phyloP scores from a whole-genome alignment of 2,888 invertebrate genomes.

The Microctonus aethiopoides region DNA sequence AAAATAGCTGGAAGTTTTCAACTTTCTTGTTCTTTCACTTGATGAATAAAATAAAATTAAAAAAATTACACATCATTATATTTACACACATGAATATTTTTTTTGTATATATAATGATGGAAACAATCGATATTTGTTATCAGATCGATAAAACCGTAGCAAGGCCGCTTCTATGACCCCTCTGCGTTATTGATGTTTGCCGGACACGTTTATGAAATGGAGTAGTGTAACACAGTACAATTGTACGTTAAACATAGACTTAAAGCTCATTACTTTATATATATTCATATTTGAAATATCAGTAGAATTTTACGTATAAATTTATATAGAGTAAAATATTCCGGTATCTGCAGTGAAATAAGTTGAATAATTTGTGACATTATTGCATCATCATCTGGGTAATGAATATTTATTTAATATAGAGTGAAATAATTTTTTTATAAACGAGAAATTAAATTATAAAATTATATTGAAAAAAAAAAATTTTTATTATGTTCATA shows the following conservation, averaged over 20 bases:
- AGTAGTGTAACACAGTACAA: constrained; percentile 13
- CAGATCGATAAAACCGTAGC: constrained; percentile 57
- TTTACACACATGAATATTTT: constrained; percentile 1
- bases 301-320: too few relatives aligned
- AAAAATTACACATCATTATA: constrained; percentile 22
- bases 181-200: constrained; percentile 60
- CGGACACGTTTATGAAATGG: constrained; percentile 47
- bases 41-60: too few relatives aligned
- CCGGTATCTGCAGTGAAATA: too few relatives aligned
- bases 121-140: constrained; percentile 54
- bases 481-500: too few relatives aligned
- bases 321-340: too few relatives aligned
- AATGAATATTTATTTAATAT: too few relatives aligned
- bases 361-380: background rate
- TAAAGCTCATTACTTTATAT: background rate
- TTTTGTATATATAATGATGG: constrained; percentile 11
- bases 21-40: too few relatives aligned
- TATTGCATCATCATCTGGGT: background rate
- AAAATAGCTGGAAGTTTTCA: too few relatives aligned
- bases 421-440: too few relatives aligned
- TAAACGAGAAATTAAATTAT: too few relatives aligned
- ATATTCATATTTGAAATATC: too few relatives aligned
- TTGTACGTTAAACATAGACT: background rate
- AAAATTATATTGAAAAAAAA: too few relatives aligned
- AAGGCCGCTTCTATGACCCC: constrained; percentile 60